Conservation (phyloP, 2,888 invertebrate species). For the Thymelicus lineola region DNA sequence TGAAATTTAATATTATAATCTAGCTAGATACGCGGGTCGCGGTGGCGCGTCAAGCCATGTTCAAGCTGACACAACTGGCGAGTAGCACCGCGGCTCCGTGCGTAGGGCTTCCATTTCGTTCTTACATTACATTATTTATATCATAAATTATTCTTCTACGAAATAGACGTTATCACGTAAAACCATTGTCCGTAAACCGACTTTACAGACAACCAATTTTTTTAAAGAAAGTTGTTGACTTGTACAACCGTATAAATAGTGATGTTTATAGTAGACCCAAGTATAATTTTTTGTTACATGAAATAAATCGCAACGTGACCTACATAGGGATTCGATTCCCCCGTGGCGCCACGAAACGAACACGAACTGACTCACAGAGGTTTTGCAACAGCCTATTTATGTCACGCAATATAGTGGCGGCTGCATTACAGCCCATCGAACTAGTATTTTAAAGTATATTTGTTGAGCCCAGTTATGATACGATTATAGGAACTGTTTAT, state of each 20-base stretch:
- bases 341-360: neutral
- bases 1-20: too few relatives aligned
- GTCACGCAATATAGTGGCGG: constrained; percentile 24
- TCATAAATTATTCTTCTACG: too few relatives aligned
- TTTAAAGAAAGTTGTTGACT: neutral
- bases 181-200: too few relatives aligned
- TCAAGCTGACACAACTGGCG: too few relatives aligned
- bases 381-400: constrained; percentile 31
- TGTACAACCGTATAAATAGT: neutral
- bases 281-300: neutral
- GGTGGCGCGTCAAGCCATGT: too few relatives aligned
- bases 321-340: constrained; percentile 24
- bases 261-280: too few relatives aligned
- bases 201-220: too few relatives aligned
- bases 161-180: too few relatives aligned
- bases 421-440: constrained; percentile 23
- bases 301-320: constrained; percentile 17
- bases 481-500: constrained; percentile 3
- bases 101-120: too few relatives aligned
- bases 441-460: constrained; percentile 20
- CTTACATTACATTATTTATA: too few relatives aligned
- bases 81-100: too few relatives aligned
- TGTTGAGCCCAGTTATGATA: neutral
- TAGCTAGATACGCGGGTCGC: too few relatives aligned
- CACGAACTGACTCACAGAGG: constrained; percentile 16